Evolutionary conservation across 2,113 vertebrate species (phyloP).

Genomic region (Mesoclemmys tuberculata): DNA sequence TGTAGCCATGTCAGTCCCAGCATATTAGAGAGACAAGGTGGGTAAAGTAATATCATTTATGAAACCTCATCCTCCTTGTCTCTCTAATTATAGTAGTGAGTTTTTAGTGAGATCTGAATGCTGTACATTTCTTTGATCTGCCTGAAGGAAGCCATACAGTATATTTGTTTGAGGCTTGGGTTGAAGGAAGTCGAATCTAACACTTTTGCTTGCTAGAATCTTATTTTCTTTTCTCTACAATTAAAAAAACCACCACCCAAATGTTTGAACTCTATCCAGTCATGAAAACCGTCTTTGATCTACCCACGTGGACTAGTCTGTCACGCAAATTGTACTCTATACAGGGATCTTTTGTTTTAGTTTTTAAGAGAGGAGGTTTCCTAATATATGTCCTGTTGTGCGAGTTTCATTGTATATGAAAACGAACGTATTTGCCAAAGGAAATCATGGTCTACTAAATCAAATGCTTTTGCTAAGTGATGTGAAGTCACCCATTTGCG

Average conservation of each 20-base stretch:
- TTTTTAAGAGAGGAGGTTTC: not conserved
- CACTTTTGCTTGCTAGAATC: not conserved
- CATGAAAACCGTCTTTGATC: not conserved
- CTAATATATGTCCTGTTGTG: not conserved
- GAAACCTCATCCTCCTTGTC: not conserved
- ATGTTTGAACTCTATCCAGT: not conserved
- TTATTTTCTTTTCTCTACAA: not conserved
- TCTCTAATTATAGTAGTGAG: not conserved
- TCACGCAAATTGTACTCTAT: not conserved
- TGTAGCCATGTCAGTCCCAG: not conserved
- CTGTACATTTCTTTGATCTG: not conserved
- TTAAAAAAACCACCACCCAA: not conserved
- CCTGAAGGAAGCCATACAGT: not conserved
- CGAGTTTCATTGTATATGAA: not conserved
- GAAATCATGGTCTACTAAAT: not conserved
- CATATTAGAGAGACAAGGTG: not conserved
- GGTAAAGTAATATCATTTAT: not conserved
- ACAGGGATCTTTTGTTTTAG: not conserved
- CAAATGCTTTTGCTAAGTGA: not conserved
- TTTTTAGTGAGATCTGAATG: not conserved
- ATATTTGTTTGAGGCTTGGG: not conserved
- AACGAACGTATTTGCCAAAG: not conserved
- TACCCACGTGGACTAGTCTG: not conserved
- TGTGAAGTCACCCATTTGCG: not conserved
- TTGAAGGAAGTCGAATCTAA: not conserved